These are phyloP conservation scores for Megalurothrips usitatus DNA, from an alignment of 2,888 invertebrate genomes.

Conservation along the genomic window DNA sequence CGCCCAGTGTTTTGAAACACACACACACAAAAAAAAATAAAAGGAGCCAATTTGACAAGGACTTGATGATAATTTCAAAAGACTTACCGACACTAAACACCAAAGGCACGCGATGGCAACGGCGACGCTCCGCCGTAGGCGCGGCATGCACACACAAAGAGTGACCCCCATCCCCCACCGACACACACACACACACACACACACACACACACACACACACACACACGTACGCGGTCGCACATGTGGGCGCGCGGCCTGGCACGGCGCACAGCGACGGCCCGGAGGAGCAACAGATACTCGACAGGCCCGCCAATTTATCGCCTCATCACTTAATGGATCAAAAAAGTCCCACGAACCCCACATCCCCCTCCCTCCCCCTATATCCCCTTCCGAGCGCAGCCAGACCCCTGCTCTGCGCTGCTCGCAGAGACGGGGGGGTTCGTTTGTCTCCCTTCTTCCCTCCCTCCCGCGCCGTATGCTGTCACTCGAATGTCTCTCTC, in stretches of 20 bases:
- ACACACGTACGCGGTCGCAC: no score
- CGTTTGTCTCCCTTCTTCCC: neutral
- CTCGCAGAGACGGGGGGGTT: neutral
- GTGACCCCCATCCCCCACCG: no score
- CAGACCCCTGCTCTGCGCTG: neutral
- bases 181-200: no score
- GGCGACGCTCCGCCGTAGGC: no score
- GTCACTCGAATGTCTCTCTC: neutral
- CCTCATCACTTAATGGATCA: conserved; percentile 26
- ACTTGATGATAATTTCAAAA: no score
- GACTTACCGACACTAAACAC: no score
- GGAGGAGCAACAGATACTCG: conserved; percentile 8
- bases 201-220: no score
- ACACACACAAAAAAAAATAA: no score
- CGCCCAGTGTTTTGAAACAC: no score
- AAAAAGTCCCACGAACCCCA: neutral
- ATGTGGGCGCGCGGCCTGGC: neutral
- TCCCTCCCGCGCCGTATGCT: neutral
- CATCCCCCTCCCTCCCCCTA: neutral
- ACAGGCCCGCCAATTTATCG: conserved; percentile 4
- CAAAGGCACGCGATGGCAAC: no score
- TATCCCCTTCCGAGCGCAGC: neutral
- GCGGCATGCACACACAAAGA: no score
- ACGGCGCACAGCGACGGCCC: neutral
- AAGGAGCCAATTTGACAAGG: no score